A percentile compares a stretch with the other conserved stretches of the same genome.
These are phyloP conservation scores for Vanacampus margaritifer DNA, from an alignment of 2,113 vertebrate species.

Conservation along the genomic window DNA sequence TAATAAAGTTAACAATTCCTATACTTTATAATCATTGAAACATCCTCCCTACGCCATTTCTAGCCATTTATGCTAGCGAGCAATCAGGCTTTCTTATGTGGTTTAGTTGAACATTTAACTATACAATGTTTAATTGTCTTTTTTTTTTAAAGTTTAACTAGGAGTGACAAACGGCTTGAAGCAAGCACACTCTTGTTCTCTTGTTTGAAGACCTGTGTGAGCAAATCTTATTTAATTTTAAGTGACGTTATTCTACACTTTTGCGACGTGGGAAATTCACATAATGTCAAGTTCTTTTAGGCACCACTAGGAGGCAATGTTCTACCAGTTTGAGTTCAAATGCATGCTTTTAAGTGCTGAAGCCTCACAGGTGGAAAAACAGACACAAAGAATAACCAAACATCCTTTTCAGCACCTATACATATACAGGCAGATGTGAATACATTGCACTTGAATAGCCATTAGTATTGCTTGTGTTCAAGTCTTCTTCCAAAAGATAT, in stretches of 20 bases:
- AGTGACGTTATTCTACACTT: neutral
- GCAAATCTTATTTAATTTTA: no score
- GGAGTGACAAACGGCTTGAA: no score
- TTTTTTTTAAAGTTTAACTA: no score
- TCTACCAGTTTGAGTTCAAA: constrained; percentile 12
- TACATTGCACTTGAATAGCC: constrained; percentile 14
- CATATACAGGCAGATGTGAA: constrained; percentile 26
- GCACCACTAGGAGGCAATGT: constrained; percentile 50
- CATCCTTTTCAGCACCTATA: constrained; percentile 49
- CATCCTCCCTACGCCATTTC: no score
- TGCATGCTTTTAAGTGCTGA: neutral
- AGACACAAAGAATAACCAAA: constrained; percentile 61
- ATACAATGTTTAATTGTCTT: no score
- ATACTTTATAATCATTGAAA: no score
- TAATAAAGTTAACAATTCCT: no score
- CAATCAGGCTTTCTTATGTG: no score
- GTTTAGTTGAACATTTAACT: no score
- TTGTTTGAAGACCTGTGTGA: no score
- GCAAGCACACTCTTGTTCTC: no score
- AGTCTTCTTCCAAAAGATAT: constrained; percentile 8
- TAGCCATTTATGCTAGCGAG: no score
- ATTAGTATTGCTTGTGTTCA: constrained; percentile 24
- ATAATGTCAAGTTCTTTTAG: neutral
- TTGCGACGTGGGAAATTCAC: neutral
- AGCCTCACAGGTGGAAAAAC: constrained; percentile 36